A percentile compares a stretch with the other conserved stretches of the same genome.
These are phyloP conservation scores for Forbesichthys agassizii DNA, from an alignment of 2,113 vertebrate species.

Conservation along the genomic window DNA sequence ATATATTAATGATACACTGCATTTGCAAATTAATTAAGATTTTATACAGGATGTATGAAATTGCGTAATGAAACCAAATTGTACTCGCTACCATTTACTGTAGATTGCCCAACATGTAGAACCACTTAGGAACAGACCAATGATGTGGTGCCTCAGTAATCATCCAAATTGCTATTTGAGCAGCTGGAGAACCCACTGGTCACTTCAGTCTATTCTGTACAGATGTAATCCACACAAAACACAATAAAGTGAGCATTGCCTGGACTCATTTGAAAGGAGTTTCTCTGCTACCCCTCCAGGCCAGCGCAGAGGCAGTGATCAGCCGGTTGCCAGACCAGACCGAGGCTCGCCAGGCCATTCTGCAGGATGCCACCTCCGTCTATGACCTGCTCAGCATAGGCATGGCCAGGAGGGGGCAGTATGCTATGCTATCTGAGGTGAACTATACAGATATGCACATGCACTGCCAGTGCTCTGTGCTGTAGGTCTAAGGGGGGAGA, in stretches of 20 bases:
- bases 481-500: conserved; percentile 30
- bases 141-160: no score
- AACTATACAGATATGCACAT: background rate
- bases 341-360: conserved; percentile 84
- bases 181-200: no score
- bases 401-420: conserved; percentile 97
- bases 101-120: no score
- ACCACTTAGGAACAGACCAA: no score
- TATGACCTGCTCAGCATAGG: conserved; percentile 96
- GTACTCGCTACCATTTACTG: no score
- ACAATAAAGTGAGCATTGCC: background rate
- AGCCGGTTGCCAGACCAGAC: conserved; percentile 90
- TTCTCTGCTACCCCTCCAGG: conserved; percentile 69
- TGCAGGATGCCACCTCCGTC: conserved; percentile 86
- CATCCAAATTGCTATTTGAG: no score
- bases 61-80: no score
- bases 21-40: no score
- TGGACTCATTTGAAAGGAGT: background rate
- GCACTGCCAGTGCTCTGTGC: background rate
- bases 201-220: no score
- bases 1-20: no score
- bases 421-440: conserved; percentile 96
- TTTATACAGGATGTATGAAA: no score
- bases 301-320: conserved; percentile 90
- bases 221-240: no score